These are phyloP conservation scores for Rhabdornis inornatus DNA, from an alignment of 2,113 vertebrate genomes.

Conservation along the genomic window DNA sequence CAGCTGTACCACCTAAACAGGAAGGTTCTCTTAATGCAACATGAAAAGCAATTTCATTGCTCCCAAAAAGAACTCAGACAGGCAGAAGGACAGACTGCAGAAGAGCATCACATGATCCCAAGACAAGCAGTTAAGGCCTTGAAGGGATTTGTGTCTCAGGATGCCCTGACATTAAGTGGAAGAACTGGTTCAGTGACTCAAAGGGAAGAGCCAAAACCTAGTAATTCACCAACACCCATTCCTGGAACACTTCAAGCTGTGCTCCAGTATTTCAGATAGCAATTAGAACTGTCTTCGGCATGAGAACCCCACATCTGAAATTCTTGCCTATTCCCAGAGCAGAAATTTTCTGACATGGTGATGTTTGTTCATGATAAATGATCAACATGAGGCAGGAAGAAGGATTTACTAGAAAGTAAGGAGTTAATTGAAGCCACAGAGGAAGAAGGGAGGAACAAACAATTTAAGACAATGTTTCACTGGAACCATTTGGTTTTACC, in stretches of 20 bases:
- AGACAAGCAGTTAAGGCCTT: not conserved
- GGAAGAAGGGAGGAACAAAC: not conserved
- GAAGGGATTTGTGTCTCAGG: not conserved
- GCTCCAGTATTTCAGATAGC: not conserved
- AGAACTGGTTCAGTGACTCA: constrained; percentile 18
- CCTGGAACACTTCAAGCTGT: not conserved
- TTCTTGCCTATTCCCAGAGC: not conserved
- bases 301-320: not conserved
- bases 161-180: not conserved
- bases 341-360: not conserved
- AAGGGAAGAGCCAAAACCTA: not conserved
- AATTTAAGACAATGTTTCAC: not conserved
- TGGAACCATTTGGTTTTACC: constrained; percentile 73
- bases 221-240: not conserved
- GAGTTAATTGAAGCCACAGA: not conserved
- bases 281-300: not conserved
- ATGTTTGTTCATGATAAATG: not conserved
- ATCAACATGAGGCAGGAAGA: not conserved
- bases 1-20: not conserved
- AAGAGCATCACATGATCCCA: not conserved
- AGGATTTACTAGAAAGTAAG: not conserved
- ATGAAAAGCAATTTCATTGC: not conserved
- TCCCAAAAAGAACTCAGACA: not conserved
- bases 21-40: not conserved
- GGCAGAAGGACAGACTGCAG: not conserved